Evolutionary conservation across 2,113 vertebrate species (phyloP), one percentile per base, ranked within the genome.

Genomic region (Epinephelus moara): DNA sequence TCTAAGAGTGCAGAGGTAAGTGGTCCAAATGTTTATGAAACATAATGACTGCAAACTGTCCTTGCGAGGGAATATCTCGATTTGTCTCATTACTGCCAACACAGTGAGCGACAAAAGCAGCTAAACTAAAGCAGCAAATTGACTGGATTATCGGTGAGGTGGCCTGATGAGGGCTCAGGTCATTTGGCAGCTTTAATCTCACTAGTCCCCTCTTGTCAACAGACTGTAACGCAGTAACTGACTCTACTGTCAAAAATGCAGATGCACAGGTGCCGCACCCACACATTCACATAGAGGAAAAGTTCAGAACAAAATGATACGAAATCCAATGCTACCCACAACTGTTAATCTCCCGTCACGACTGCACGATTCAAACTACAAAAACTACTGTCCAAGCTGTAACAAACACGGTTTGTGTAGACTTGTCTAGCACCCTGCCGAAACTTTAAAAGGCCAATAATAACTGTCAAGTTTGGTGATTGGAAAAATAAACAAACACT

Each of bases 71-170:
- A 72, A 63, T 27, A 55, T 75, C 47, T 75, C 55, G 55, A 19
- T 88, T 64, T 60, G 45, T 61, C 66, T 66, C 50, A 71, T 78
- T 60, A 81, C 80, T 74, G 78, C 82, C 62, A n/a, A 75, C 70
- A 47, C 71, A 79, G 64, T 56, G 72, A 84, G 52, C 0, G 42
- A 60, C 37, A 37, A n/a, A n/a, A n/a, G n/a, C n/a, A n/a, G 37
- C 59, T 68, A 66, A 78, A 81, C 75, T 47, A 81, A 84, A 92
- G 85, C 88, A 90, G 88, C 81, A 88, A 62, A 78, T 10, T 40
- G 55, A 80, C 27, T 57, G 21, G 62, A 80, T 71, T 23, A 85
- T 85, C 52, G 10, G 47, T 64, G 71, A 86, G 17, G 59, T 9
- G 17, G 70, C 45, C 62, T 47, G 37, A 76, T 40, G 45, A 76